These are phyloP conservation scores for Willisornis vidua DNA, from an alignment of 2,113 vertebrate genomes.

Conservation along the genomic window DNA sequence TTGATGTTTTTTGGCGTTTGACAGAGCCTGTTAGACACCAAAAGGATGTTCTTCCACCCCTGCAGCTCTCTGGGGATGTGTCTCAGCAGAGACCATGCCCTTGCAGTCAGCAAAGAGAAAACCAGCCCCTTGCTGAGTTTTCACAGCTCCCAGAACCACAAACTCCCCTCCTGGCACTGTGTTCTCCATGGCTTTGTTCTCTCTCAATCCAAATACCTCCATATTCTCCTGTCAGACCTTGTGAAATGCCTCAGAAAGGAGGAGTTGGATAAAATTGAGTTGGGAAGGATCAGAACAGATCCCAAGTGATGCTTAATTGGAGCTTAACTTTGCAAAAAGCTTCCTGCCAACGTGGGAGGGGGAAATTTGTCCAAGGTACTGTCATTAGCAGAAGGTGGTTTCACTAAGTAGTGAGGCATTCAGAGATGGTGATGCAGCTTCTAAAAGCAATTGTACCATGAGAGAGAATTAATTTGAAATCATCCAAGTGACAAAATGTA, in stretches of 20 bases:
- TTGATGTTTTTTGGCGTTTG: background rate
- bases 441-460: background rate
- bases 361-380: constrained; percentile 22
- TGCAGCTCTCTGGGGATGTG: background rate
- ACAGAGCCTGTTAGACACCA: background rate
- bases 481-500: constrained; percentile 8
- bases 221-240: background rate
- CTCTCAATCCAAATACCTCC: background rate
- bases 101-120: background rate
- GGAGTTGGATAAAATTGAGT: background rate
- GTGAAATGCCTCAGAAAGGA: background rate
- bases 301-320: constrained; percentile 23
- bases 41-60: background rate
- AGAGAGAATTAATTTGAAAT: constrained; percentile 15
- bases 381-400: constrained; percentile 1
- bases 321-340: background rate
- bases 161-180: background rate
- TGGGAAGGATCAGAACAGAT: background rate
- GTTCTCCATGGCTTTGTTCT: background rate
- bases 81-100: rapidly evolving
- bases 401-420: background rate
- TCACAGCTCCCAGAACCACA: background rate
- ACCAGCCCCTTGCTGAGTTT: background rate
- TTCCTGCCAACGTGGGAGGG: background rate
- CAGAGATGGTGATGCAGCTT: background rate